Evolutionary conservation across 2,113 vertebrate genomes (phyloP), one percentile per base, ranked within the genome.

Genomic region (Zapornia atra): DNA sequence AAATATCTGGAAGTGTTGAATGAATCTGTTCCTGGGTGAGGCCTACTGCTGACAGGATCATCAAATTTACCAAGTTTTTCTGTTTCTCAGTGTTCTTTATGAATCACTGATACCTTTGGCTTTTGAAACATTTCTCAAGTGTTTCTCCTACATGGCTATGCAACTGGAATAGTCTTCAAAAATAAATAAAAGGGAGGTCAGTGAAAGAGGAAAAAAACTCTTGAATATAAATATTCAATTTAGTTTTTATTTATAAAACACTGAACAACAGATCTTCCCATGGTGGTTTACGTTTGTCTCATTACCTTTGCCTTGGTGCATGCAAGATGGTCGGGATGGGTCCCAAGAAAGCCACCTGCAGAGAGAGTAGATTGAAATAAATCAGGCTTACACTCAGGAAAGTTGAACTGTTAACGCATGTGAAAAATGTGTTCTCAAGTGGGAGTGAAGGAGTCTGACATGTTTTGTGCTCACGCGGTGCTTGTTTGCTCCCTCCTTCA

Each of bases 381-480:
- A 70, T 75, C 22, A 66, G 33, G 14, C 36, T 48, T 26, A 20
- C 8, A 5, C 28, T 72, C 53, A 36, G 40, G 88, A 83, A 20
- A n/a, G 12, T 25, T 50, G 28, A 73, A 36, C 8, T 17, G 2
- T 31, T 89, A 36, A 36, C 0, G 1, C 10, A 7, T 12, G 5
- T 17, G 64, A 63, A 66, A 56, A 46, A 40, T 14, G 5, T n/a
- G 5, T 26, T 83, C 72, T 34, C 10, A 16, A 40, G 0, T 16
- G 6, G 53, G 7, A 9, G 6, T 21, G 12, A 54, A 36, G 38
- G 26, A 26, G 11, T 26, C 15, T 86, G 5, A 8, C 0, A 0
- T 7, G 6, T 29, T 40, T n/a, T 51, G 14, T 51, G 56, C 21
- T 42, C 31, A 26, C 25, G 14, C 1, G 2, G 8, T 24, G 14